Base-by-base conservation (phyloP, 2,797 vertebrate genomes). In the Gymnothorax javanicus region DNA sequence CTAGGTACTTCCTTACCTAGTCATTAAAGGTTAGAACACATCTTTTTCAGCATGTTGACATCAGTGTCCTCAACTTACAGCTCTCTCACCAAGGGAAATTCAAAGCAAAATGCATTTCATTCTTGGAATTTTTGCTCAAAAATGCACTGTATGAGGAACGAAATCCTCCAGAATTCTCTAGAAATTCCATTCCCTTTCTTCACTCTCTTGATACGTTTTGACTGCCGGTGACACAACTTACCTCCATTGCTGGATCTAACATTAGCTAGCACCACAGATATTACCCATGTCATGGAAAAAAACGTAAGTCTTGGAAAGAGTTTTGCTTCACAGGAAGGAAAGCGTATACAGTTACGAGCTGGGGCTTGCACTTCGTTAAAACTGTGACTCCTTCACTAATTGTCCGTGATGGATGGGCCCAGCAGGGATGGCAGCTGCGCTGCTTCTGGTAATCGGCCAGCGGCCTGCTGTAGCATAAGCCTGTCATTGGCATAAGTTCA, bases 241-340 rank as follows among this genome's bases (percentile, higher is more conserved):
- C 33, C 33, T 43, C 33, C 33, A 43, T 43, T 43, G 33, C 33
- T 43, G 33, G 73, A 77, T 77, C 43, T 52, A 77, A 43, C 33
- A 52, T 52, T 33, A 20, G 73, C 13, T 0, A 4, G 33, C 73
- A 77, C 11, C 33, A 52, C 20, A 17, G 77, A 56, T 81, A 81
- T 81, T 81, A 52, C 23, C 77, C 52, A 81, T 81, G 77, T 81
- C 77, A 56, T 52, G 50, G 17, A 52, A 81, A 23, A 81, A 54
- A 77, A 77, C 6, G 27, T 50, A 33, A 81, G n/a, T 23, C 50
- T 56, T 81, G 77, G 77, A 54, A 54, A 4, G 20, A n/a, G 52
- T 81, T 81, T 56, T 54, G 50, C 50, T 81, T 54, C 77, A 56
- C 77, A 56, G 52, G 23, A 54, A 12, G 50, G 52, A 56, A 81